phyloP scores from a whole-genome alignment of 1,140 invertebrate genomes.

The Penaeus vannamei region DNA sequence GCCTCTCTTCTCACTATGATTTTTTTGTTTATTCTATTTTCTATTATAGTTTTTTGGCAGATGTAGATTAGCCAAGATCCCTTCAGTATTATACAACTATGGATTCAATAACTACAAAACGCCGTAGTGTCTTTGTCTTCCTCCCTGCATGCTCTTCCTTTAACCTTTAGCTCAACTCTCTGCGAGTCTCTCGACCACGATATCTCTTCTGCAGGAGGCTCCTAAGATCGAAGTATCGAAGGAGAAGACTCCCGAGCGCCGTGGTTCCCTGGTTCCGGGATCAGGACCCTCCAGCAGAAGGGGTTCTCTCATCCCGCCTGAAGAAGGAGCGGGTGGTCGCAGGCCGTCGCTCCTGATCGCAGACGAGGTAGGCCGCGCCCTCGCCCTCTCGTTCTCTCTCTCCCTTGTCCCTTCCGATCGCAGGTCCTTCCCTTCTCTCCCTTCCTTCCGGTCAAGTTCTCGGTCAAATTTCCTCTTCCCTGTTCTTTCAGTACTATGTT shows the following conservation, averaged over 20 bases:
- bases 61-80: too few relatives aligned
- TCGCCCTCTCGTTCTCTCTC: background rate
- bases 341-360: conserved; percentile 91
- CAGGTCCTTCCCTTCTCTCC: conserved; percentile 40
- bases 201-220: conserved; percentile 63
- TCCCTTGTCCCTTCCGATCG: background rate
- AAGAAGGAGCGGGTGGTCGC: conserved; percentile 80
- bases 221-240: conserved; percentile 83
- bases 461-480: too few relatives aligned
- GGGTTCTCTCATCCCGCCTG: conserved; percentile 87
- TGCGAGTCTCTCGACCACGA: conserved; percentile 1
- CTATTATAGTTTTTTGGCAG: too few relatives aligned
- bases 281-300: conserved; percentile 80
- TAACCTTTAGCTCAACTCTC: background rate
- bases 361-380: conserved; percentile 84
- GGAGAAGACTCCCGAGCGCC: conserved; percentile 79
- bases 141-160: conserved; percentile 24
- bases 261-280: conserved; percentile 79
- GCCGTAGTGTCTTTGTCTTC: background rate
- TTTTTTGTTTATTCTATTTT: too few relatives aligned
- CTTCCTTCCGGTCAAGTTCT: too few relatives aligned
- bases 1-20: too few relatives aligned
- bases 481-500: too few relatives aligned
- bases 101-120: too few relatives aligned
- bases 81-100: too few relatives aligned